These are phyloP conservation scores for Acanthosoma haemorrhoidale DNA, from an alignment of 2,888 invertebrate species.

Conservation along the genomic window DNA sequence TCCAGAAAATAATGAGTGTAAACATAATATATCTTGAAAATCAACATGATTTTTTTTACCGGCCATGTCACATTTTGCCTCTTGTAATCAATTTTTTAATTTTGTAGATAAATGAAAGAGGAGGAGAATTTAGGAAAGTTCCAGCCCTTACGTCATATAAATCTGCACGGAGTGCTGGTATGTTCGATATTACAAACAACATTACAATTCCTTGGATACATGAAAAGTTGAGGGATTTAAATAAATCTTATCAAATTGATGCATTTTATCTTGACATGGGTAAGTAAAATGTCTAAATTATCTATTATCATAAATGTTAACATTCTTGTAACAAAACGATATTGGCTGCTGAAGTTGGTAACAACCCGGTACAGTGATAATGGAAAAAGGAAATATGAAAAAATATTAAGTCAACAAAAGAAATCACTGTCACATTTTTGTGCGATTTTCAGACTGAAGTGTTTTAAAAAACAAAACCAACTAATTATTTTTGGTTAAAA, in stretches of 20 bases:
- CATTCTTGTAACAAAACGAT: neutral
- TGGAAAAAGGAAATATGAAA: too few species aligned
- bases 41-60: too few species aligned
- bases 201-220: constrained; percentile 74
- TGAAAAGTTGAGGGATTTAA: constrained; percentile 63
- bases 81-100: too few species aligned
- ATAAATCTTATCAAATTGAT: constrained; percentile 70
- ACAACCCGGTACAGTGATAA: too few species aligned
- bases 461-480: too few species aligned
- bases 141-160: constrained; percentile 79
- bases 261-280: constrained; percentile 80
- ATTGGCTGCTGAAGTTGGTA: neutral
- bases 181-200: constrained; percentile 81
- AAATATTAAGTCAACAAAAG: too few species aligned
- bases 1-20: too few species aligned
- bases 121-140: constrained; percentile 63
- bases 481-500: too few species aligned
- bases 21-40: too few species aligned
- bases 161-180: constrained; percentile 71
- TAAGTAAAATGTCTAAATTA: constrained; percentile 28
- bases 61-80: too few species aligned
- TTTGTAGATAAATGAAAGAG: constrained; percentile 56
- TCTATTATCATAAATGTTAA: neutral
- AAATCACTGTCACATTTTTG: too few species aligned
- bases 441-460: too few species aligned